These are phyloP conservation scores for Erannis defoliaria DNA, from an alignment of 2,888 invertebrate species.

Conservation along the genomic window DNA sequence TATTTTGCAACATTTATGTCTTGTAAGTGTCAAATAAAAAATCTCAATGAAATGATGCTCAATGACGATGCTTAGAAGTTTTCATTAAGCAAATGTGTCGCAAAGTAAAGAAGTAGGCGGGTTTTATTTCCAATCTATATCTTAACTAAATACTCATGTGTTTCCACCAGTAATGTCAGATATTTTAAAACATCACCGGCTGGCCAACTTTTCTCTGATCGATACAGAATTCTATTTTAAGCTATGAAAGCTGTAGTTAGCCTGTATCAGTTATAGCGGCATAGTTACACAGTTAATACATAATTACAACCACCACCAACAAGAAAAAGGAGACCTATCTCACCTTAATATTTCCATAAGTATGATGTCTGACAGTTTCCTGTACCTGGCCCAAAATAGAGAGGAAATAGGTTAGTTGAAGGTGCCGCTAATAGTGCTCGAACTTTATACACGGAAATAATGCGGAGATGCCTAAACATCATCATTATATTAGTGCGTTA, in stretches of 20 bases:
- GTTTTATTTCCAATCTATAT: no score
- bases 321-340: constrained; percentile 69
- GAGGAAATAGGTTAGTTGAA: constrained; percentile 82
- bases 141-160: neutral
- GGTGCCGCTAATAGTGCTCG: constrained; percentile 66
- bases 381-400: constrained; percentile 89
- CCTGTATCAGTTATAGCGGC: neutral
- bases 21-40: no score
- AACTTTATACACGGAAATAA: constrained; percentile 37
- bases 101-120: no score
- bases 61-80: no score
- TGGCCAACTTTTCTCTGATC: constrained; percentile 23
- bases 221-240: constrained; percentile 28
- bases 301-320: constrained; percentile 54
- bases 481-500: constrained; percentile 48
- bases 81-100: no score
- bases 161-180: neutral
- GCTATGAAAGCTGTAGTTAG: neutral
- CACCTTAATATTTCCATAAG: constrained; percentile 91
- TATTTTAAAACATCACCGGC: neutral
- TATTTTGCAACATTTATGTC: no score
- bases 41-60: no score
- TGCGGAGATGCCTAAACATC: constrained; percentile 38
- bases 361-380: constrained; percentile 90
- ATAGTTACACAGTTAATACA: neutral